Evolutionary conservation across 2,888 invertebrate species (phyloP), one percentile per base, ranked within the genome.

Genomic region (Tromatobia lineatoria): DNA sequence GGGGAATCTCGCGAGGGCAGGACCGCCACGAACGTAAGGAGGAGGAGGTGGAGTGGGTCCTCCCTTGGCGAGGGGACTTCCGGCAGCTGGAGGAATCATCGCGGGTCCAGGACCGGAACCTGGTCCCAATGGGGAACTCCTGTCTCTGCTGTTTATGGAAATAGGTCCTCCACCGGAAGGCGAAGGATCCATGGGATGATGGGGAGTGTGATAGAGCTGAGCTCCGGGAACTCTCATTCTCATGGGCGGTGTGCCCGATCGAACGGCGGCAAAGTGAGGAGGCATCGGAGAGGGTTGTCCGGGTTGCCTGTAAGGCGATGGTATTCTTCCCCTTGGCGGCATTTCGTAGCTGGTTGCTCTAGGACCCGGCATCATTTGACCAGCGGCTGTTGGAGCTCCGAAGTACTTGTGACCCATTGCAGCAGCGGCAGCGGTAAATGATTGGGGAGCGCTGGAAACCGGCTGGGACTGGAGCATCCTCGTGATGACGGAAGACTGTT

Each of bases 401-500:
- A 94, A 94, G 73, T 94, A 94, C 80, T 94, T 94, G 83, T 93
- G 93, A 2, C 94, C 93, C 93, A 94, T 94, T 0, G 94, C 93
- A 0, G 93, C 92, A 3, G 94, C 93, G 1, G 94, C 93, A 0
- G 93, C 93, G 29, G 93, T 92, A 74, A 94, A 94, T 2, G 93
- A 93, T 61, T 93, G 93, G n/a, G 92, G 91, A 18, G 90, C 86
- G 42, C 89, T 88, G 50, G 91, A 90, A 0, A 94, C 92, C 0
- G 94, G 93, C 85, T 94, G 94, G 1, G 94, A 93, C 87, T 95
- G 95, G 59, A 96, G 94, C 95, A 96, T 95, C 87, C 96, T 94
- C 10, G 95, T 96, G 64, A 96, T 96, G 8, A 96, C 96, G 54
- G 96, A 96, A 82, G 93, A 93, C 88, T 92, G 93, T 86, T 94